A percentile compares a stretch with the other conserved stretches of the same genome.
Evolutionary conservation across 2,888 invertebrate genomes (phyloP).

Genomic region (Synergus japonicus): DNA sequence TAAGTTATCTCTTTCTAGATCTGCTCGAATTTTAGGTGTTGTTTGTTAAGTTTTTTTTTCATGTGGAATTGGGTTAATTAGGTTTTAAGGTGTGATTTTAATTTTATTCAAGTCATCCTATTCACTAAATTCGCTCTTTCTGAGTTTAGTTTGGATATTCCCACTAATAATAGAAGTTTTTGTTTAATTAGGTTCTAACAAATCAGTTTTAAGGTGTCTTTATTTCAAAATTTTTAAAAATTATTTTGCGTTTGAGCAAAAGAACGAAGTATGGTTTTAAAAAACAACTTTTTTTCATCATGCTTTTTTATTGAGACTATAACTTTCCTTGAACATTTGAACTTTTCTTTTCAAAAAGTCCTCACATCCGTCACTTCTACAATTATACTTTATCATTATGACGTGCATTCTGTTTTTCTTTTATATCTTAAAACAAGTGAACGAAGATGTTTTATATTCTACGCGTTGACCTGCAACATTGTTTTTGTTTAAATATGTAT

Average conservation of each 20-base stretch:
- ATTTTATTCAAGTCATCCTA: background rate
- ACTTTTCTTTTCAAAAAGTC: conserved; percentile 45
- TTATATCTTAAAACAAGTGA: conserved; percentile 58
- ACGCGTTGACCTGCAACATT: conserved; percentile 65
- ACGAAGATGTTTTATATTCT: conserved; percentile 54
- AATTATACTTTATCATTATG: conserved; percentile 55
- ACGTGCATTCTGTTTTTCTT: conserved; percentile 55
- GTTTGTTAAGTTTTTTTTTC: background rate
- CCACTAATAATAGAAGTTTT: no score
- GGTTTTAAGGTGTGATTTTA: background rate
- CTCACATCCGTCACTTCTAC: conserved; percentile 55
- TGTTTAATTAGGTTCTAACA: no score
- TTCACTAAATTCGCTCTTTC: no score
- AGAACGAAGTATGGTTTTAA: background rate
- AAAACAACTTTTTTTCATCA: conserved; percentile 48
- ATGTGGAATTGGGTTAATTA: background rate
- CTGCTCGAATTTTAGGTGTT: no score
- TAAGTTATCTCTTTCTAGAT: no score
- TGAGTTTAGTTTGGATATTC: no score
- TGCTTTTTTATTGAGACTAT: conserved; percentile 57
- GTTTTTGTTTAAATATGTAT: conserved; percentile 49
- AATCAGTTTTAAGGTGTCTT: no score
- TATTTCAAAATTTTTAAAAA: no score
- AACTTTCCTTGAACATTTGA: conserved; percentile 52
- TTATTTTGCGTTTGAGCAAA: no score